Conservation (phyloP, 1,140 invertebrate genomes). For the Stenopsyche tienmushanensis region DNA sequence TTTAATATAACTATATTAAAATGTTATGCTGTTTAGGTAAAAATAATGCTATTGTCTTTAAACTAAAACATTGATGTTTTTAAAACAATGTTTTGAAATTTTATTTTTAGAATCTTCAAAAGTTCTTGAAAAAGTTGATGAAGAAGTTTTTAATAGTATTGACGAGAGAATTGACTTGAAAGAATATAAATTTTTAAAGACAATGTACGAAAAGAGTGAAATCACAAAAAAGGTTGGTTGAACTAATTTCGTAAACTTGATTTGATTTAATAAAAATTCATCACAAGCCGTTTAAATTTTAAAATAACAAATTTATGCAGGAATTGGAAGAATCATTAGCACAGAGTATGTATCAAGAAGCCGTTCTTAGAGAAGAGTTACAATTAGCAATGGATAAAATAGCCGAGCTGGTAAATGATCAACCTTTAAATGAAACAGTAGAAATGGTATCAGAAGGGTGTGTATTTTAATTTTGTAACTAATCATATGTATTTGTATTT, state of each 20-base stretch:
- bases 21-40: too few relatives aligned
- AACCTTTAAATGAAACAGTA: constrained; percentile 42
- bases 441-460: constrained; percentile 68
- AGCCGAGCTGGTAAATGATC: constrained; percentile 55
- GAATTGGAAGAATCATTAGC: constrained; percentile 60
- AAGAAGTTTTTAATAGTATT: background rate
- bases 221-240: constrained; percentile 19
- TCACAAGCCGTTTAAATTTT: background rate
- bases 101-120: too few relatives aligned
- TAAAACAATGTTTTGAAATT: too few relatives aligned
- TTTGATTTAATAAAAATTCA: background rate
- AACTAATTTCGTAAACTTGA: background rate
- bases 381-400: constrained; percentile 60
- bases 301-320: constrained; percentile 32
- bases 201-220: constrained; percentile 24
- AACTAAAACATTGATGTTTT: too few relatives aligned
- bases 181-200: constrained; percentile 4
- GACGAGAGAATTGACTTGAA: background rate
- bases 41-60: too few relatives aligned
- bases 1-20: too few relatives aligned
- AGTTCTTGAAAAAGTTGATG: too few relatives aligned
- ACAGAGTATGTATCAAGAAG: constrained; percentile 57
- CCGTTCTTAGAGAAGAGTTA: constrained; percentile 56
- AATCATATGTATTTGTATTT: background rate
- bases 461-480: background rate